Conservation (phyloP, 2,888 invertebrate genomes). For the Epinotia brunnichana region DNA sequence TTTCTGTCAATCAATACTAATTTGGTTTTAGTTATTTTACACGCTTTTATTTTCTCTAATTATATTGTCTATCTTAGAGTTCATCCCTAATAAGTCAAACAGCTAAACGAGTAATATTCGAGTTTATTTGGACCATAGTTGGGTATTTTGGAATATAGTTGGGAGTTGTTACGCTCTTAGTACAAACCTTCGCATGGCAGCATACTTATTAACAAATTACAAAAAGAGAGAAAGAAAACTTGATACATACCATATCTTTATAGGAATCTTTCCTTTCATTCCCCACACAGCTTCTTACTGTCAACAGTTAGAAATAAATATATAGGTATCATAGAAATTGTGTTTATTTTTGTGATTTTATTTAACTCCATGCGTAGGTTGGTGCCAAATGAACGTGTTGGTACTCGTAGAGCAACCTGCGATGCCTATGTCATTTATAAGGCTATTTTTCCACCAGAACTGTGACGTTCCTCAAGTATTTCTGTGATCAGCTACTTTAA, state of each 20-base stretch:
- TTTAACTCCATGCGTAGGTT: slow-evolving; percentile 10
- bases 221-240: background rate
- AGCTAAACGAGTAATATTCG: too few species aligned
- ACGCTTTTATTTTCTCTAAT: too few species aligned
- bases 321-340: background rate
- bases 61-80: too few species aligned
- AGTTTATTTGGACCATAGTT: too few species aligned
- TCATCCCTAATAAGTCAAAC: too few species aligned
- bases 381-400: background rate
- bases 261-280: slow-evolving; percentile 1
- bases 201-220: background rate
- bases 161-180: too few species aligned
- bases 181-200: slow-evolving; percentile 17
- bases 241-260: slow-evolving; percentile 10
- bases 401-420: too few species aligned
- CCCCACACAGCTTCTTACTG: background rate
- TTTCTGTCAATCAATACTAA: too few species aligned
- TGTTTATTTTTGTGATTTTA: slow-evolving; percentile 4
- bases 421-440: background rate
- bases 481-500: background rate
- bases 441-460: background rate
- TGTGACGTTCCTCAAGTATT: background rate
- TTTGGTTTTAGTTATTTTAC: too few species aligned
- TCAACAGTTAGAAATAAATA: slow-evolving; percentile 12
- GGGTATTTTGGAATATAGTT: too few species aligned